These are phyloP conservation scores for Protodeltote pygarga DNA, from an alignment of 2,888 invertebrate genomes.

Conservation along the genomic window DNA sequence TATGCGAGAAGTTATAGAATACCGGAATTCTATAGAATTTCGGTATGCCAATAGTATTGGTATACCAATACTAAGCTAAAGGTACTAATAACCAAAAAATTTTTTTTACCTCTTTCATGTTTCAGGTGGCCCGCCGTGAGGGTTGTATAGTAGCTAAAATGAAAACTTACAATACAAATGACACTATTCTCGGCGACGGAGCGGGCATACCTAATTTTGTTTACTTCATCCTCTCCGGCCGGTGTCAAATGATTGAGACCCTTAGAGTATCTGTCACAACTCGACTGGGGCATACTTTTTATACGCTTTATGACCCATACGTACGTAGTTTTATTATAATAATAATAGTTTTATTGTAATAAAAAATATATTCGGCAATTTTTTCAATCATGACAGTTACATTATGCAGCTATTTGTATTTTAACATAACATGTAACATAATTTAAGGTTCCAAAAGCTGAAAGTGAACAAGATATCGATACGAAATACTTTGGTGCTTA, in stretches of 20 bases:
- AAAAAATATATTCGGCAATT: no score
- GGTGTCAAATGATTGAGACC: conserved; percentile 88
- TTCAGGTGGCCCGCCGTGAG: conserved; percentile 86
- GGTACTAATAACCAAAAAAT: no score
- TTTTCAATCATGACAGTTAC: neutral
- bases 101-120: no score
- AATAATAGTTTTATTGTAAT: no score
- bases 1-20: no score
- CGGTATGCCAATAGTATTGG: no score
- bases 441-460: conserved; percentile 64
- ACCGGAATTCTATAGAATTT: no score
- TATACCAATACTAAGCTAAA: no score
- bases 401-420: neutral
- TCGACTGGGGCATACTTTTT: conserved; percentile 67
- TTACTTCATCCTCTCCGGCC: conserved; percentile 87
- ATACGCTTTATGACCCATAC: conserved; percentile 80
- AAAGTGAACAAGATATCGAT: conserved; percentile 79
- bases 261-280: conserved; percentile 71
- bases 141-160: conserved; percentile 89
- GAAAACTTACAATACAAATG: conserved; percentile 83
- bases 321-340: conserved; percentile 53
- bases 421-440: neutral
- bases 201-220: conserved; percentile 78
- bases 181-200: conserved; percentile 86
- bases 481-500: conserved; percentile 78